A percentile compares a stretch with the other conserved stretches of the same genome.
Conservation (phyloP, 2,888 invertebrate species). For the Melitaea athalia region DNA sequence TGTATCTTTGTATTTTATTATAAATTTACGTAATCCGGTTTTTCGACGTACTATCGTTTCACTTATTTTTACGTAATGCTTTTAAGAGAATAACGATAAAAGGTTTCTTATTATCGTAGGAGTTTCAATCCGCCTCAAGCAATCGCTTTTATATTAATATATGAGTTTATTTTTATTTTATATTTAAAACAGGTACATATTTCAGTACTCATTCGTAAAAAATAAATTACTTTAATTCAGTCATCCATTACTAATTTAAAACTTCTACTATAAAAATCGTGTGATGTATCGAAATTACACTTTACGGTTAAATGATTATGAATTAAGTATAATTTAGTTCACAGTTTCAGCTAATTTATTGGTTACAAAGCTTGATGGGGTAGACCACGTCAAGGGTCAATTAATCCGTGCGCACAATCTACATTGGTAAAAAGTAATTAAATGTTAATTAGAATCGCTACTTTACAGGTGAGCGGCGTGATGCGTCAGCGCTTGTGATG, state of each 20-base stretch:
- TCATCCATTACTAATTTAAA: too few species aligned
- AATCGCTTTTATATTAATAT: slow-evolving; percentile 6
- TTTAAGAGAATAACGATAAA: slow-evolving; percentile 1
- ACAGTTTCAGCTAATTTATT: not conserved
- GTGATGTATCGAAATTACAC: too few species aligned
- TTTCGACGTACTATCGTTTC: not conserved
- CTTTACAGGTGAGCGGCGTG: slow-evolving; percentile 63
- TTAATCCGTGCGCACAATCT: too few species aligned
- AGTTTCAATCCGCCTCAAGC: not conserved
- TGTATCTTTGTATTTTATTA: not conserved
- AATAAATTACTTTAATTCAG: too few species aligned
- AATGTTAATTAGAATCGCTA: slow-evolving; percentile 25
- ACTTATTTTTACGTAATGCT: not conserved
- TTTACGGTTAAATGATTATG: too few species aligned
- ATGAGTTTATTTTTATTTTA: not conserved
- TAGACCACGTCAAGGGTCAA: not conserved
- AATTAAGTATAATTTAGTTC: not conserved
- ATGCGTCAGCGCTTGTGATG: slow-evolving; percentile 74
- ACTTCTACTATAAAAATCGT: too few species aligned
- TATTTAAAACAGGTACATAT: not conserved
- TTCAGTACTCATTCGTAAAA: not conserved
- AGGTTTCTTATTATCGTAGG: not conserved
- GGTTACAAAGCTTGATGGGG: not conserved
- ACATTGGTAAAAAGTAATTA: not conserved
- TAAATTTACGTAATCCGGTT: not conserved